Base-by-base conservation (phyloP, 1,140 invertebrate genomes). In the Teleopsis dalmanni region DNA sequence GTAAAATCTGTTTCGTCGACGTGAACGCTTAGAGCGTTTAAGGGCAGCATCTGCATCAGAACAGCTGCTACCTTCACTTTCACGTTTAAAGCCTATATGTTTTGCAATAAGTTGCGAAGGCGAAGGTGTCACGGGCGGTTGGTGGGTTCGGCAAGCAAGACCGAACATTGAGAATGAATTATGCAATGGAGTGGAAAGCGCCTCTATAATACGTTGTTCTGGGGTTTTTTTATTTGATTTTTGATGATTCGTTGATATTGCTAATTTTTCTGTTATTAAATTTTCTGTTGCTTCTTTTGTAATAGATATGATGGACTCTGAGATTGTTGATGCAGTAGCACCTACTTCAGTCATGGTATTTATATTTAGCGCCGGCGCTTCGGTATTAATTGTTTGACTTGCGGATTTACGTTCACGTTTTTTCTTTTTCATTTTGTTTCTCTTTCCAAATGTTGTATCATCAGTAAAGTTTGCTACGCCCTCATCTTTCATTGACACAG, bases 1-100 rank as follows among this genome's bases (percentile, higher is more conserved):
- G 59, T 89, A 89, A 62, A 91, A 91, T 58, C 84, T 84, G 59
- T 88, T 89, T 7, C 85, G 87, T 23, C 87, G 80, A 22, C 85
- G 72, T 61, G 83, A 78, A 22, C 87, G 75, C 65, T 89, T 88
- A 1, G 87, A 87, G 11, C 84, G 73, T 58, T 83, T 83, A 7
- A 71, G 41, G 10, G 60, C 55, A 9, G 65, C 80, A 53, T 82
- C 81, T 3, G 76, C 66, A 60, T 78, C 75, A 2, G 68, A 71
- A 35, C 62, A 70, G 43, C 67, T 70, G 45, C 67, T 70, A 13
- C 66, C 67, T 46, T 66, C 68, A 43, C 65, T 71, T 25, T 46
- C 41, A 9, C 43, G 48, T 27, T 22, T 48, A 35, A 25, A 13
- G 3, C 25, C 18, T 1, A 21, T 14, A 18, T 36, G 14, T 21